Percentiles rank a stretch among this genome's conserved stretches.
phyloP scores from a whole-genome alignment of 1,140 invertebrate genomes.

The Trigoniulus corallinus region DNA sequence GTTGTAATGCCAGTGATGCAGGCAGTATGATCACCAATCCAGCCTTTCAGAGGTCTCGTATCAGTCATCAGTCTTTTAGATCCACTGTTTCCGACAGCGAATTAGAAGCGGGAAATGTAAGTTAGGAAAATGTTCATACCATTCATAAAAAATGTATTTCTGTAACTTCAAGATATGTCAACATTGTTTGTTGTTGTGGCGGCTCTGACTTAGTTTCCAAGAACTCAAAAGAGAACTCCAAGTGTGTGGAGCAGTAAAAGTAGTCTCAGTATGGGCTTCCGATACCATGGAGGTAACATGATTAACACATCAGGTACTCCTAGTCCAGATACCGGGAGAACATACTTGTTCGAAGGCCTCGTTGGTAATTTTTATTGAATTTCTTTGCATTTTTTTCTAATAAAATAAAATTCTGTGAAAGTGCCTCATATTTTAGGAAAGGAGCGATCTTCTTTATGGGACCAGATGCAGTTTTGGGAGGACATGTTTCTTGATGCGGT shows the following conservation, averaged over 20 bases:
- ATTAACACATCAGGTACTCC: conserved; percentile 60
- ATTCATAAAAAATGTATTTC: neutral
- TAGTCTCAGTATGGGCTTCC: conserved; percentile 66
- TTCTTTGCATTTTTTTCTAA: neutral
- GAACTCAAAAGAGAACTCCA: conserved; percentile 46
- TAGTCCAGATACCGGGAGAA: conserved; percentile 65
- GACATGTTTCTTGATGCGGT: conserved; percentile 97
- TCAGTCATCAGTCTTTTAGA: conserved; percentile 45
- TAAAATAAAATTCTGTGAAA: neutral
- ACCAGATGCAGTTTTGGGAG: conserved; percentile 99
- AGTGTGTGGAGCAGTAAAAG: conserved; percentile 88
- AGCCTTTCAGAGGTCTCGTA: conserved; percentile 34
- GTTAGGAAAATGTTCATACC: conserved; percentile 21
- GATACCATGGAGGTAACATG: conserved; percentile 73
- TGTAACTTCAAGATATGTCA: neutral
- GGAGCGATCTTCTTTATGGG: conserved; percentile 79
- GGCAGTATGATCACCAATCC: conserved; percentile 69
- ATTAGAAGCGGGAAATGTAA: conserved; percentile 65
- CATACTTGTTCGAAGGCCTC: conserved; percentile 77
- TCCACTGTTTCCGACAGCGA: conserved; percentile 87
- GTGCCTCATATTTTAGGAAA: conserved; percentile 33
- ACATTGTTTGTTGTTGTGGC: neutral
- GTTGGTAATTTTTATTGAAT: conserved; percentile 7
- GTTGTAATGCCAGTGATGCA: conserved; percentile 41
- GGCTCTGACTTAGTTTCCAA: conserved; percentile 32